Base-by-base conservation (phyloP, 2,888 invertebrate species). In the Tigriopus californicus region DNA sequence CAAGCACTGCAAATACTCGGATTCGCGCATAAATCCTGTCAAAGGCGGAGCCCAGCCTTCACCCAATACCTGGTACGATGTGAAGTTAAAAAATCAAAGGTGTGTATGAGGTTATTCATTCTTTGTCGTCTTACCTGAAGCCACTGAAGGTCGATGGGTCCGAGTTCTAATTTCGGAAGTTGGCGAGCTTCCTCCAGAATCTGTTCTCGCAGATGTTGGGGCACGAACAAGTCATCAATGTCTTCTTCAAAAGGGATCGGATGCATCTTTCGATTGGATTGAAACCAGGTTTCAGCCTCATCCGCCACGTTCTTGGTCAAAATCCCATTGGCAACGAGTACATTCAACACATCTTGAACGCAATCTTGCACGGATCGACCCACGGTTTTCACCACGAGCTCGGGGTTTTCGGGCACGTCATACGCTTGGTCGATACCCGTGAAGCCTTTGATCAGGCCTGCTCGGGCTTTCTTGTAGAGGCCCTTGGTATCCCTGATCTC, bases 1-100 rank as follows among this genome's bases (percentile, higher is more conserved):
- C 56, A 94, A 79, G 15, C 83, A 78, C 80, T 58, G 87, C 33
- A 98, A 76, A 72, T 83, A 97, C 70, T 98, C 88, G 60, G 83
- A 78, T 75, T 99, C 98, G 41, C 88, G 77, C 98, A 98, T 99
- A 69, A 99, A 98, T 13, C 98, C 98, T 65, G 80, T 82, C 13
- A 99, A 75, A 0, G 98, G 98, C 58, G 85, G 81, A 0, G 95
- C 97, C 98, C 98, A 98, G 1, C 98, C 98, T 75, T 98, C 98
- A 1, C 90, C 81, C 46, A 98, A 72, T 1, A 98, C 83, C 33
- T 33, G n/a, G n/a, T n/a, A n/a, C n/a, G n/a, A 33, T 33, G 3
- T 33, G 33, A 33, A 5, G 33, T 33, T 5, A 75, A 87, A 92
- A 1, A 18, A 5, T 46, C 8, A 46, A 46, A 46, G 15, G 6